A percentile compares a stretch with the other conserved stretches of the same genome.
Evolutionary conservation across 1,140 invertebrate genomes (phyloP).

Genomic region (Psix sp.): DNA sequence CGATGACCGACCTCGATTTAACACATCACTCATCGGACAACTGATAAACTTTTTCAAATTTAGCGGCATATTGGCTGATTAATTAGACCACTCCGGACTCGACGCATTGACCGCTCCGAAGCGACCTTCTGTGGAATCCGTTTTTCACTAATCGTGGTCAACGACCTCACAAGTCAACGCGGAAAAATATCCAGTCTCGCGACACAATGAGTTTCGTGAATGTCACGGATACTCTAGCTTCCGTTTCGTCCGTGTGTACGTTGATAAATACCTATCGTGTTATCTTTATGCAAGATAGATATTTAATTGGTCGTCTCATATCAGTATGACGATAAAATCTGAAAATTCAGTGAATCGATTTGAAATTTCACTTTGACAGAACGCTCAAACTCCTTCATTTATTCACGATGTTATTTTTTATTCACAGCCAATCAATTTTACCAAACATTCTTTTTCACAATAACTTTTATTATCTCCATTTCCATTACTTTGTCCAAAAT

Average conservation of each 20-base stretch:
- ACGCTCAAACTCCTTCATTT: no score
- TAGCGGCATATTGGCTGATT: slow-evolving; percentile 24
- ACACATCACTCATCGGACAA: slow-evolving; percentile 74
- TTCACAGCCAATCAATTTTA: no score
- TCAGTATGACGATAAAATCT: slow-evolving; percentile 61
- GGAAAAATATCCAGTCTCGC: background rate
- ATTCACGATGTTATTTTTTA: no score
- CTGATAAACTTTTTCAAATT: slow-evolving; percentile 24
- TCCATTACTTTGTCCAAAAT: no score
- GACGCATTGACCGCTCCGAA: no score
- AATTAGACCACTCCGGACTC: no score
- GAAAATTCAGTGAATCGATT: no score
- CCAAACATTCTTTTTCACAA: no score
- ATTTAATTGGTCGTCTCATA: slow-evolving; percentile 66
- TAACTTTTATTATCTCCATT: no score
- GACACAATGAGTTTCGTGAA: slow-evolving; percentile 1
- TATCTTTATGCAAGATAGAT: slow-evolving; percentile 59
- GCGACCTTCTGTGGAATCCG: no score
- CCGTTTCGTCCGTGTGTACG: slow-evolving; percentile 15
- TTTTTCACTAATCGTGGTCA: no score
- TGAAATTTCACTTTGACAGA: no score
- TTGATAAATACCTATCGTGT: slow-evolving; percentile 69
- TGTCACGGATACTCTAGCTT: slow-evolving; percentile 25
- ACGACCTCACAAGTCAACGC: background rate
- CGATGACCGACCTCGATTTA: slow-evolving; percentile 67